phyloP scores from a whole-genome alignment of 1,140 invertebrate species.

The Habropoda laboriosa region DNA sequence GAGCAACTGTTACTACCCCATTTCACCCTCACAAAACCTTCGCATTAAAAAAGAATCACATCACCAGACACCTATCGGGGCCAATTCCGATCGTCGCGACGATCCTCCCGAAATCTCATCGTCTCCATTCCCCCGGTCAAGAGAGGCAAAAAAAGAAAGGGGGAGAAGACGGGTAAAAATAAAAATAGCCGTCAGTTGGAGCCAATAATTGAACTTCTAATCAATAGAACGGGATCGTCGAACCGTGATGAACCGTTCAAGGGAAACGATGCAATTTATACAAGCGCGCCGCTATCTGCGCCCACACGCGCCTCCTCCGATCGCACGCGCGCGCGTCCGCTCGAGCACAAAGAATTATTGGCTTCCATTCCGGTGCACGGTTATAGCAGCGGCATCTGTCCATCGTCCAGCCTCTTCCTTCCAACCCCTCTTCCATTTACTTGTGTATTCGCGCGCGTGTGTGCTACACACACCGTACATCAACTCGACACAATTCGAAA shows the following conservation, averaged over 20 bases:
- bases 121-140: not conserved
- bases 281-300: constrained; percentile 42
- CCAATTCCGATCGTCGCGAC: too few relatives aligned
- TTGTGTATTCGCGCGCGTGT: not conserved
- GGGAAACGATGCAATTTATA: constrained; percentile 54
- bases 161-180: not conserved
- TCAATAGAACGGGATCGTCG: constrained; percentile 66
- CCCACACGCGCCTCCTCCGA: constrained; percentile 40
- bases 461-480: constrained; percentile 42
- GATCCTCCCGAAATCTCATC: too few relatives aligned
- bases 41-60: too few relatives aligned
- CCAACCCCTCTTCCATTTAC: constrained; percentile 15
- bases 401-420: constrained; percentile 33
- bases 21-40: too few relatives aligned
- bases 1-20: too few relatives aligned
- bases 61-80: too few relatives aligned
- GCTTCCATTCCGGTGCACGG: constrained; percentile 54
- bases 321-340: constrained; percentile 4
- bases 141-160: not conserved
- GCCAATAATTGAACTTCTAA: constrained; percentile 78
- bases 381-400: constrained; percentile 57
- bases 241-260: constrained; percentile 65
- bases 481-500: constrained; percentile 56
- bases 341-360: constrained; percentile 67
- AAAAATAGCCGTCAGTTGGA: constrained; percentile 63